A percentile compares a stretch with the other conserved stretches of the same genome.
phyloP scores from a whole-genome alignment of 2,888 invertebrate genomes.

The Lasioglossum pauxillum region DNA sequence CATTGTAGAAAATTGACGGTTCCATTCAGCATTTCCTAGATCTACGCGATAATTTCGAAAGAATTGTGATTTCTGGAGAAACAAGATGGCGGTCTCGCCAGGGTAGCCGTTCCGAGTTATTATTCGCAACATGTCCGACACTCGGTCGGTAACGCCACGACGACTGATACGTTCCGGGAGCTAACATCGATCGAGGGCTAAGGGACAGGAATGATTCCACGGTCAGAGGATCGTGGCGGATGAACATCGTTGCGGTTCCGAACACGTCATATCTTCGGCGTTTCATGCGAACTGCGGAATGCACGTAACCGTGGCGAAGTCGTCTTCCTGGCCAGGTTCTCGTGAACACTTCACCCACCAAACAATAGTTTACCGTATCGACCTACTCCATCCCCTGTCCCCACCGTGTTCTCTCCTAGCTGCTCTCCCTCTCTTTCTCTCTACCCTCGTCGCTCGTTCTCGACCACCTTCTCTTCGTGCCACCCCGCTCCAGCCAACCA shows the following conservation, averaged over 20 bases:
- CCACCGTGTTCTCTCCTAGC: not conserved
- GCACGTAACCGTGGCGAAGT: constrained; percentile 71
- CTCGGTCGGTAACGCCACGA: constrained; percentile 51
- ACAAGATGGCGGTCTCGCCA: not conserved
- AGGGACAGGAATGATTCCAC: constrained; percentile 39
- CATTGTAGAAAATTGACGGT: not conserved
- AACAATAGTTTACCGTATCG: constrained; percentile 82
- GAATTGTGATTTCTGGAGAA: not conserved
- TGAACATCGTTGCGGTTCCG: constrained; percentile 49
- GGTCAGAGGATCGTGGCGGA: constrained; percentile 42
- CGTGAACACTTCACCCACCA: constrained; percentile 78
- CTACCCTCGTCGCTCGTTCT: constrained; percentile 49
- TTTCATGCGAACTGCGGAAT: constrained; percentile 67
- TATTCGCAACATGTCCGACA: not conserved
- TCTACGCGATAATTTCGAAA: not conserved
- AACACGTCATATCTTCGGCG: constrained; percentile 57
- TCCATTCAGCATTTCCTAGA: not conserved
- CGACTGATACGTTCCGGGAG: not conserved
- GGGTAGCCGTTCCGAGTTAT: not conserved
- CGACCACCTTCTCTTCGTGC: constrained; percentile 61
- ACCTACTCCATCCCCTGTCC: constrained; percentile 70
- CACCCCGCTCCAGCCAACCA: constrained; percentile 67
- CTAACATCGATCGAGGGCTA: constrained; percentile 60
- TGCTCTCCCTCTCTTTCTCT: not conserved
- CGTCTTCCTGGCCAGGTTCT: constrained; percentile 75